phyloP scores from a whole-genome alignment of 2,888 invertebrate species.

The Tinea trinotella region DNA sequence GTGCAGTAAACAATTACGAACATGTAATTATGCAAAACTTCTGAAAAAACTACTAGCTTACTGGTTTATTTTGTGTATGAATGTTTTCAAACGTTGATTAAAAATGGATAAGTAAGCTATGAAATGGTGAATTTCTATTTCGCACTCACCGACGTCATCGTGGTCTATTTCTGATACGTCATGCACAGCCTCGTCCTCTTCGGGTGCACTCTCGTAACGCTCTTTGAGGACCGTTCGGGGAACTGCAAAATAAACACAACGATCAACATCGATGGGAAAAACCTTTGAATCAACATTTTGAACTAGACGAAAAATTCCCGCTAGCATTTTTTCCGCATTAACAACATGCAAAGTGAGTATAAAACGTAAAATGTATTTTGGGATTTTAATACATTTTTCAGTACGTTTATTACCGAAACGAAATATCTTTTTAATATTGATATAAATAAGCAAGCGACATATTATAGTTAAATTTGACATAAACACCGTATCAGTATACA shows the following conservation, averaged over 20 bases:
- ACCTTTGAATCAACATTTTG: not conserved
- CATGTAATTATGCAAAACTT: no score
- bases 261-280: constrained; percentile 18
- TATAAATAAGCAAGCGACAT: not conserved
- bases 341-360: not conserved
- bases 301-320: not conserved
- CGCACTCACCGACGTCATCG: constrained; percentile 67
- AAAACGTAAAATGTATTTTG: not conserved
- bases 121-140: not conserved
- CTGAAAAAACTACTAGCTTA: no score
- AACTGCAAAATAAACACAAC: constrained; percentile 70
- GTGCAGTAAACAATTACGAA: no score
- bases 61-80: not conserved
- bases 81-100: not conserved
- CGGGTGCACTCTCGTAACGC: constrained; percentile 83
- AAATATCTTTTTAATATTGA: no score
- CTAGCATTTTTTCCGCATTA: not conserved
- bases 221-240: constrained; percentile 88
- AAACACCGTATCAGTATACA: not conserved
- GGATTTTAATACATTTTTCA: no score
- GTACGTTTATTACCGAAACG: not conserved
- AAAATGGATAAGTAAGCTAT: not conserved
- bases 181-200: constrained; percentile 81
- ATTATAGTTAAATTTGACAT: not conserved
- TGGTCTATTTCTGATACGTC: constrained; percentile 60